phyloP scores from a whole-genome alignment of 2,113 vertebrate species.

The Macroglossus sobrinus region DNA sequence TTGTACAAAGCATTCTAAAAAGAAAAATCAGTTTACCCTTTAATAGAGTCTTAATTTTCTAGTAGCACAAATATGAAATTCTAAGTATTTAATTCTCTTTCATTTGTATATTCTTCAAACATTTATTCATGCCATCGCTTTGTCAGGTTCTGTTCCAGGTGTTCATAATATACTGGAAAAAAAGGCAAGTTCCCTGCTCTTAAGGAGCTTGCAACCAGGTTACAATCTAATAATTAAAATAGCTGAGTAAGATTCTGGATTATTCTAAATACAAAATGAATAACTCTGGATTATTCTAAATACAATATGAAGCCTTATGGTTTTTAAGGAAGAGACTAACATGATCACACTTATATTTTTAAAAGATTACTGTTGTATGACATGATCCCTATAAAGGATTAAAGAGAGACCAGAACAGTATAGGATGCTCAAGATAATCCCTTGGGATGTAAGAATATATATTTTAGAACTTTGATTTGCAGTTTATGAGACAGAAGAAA shows the following conservation, averaged over 20 bases:
- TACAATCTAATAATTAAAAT: neutral
- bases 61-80: neutral
- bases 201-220: neutral
- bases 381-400: neutral
- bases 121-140: neutral
- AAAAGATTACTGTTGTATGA: neutral
- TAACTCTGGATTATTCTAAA: slow-evolving; percentile 22
- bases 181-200: neutral
- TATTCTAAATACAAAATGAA: neutral
- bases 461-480: neutral
- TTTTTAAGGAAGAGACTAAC: neutral
- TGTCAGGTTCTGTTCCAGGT: neutral
- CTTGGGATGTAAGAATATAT: neutral
- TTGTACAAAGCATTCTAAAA: neutral
- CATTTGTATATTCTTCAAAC: neutral
- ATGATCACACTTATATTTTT: neutral
- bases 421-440: neutral
- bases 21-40: neutral
- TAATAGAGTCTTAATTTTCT: neutral
- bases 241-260: neutral
- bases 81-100: neutral
- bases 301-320: neutral
- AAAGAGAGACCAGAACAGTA: neutral
- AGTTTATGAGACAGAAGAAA: neutral
- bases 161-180: neutral